phyloP scores from a whole-genome alignment of 2,113 vertebrate genomes.

The Caranx melampygus region DNA sequence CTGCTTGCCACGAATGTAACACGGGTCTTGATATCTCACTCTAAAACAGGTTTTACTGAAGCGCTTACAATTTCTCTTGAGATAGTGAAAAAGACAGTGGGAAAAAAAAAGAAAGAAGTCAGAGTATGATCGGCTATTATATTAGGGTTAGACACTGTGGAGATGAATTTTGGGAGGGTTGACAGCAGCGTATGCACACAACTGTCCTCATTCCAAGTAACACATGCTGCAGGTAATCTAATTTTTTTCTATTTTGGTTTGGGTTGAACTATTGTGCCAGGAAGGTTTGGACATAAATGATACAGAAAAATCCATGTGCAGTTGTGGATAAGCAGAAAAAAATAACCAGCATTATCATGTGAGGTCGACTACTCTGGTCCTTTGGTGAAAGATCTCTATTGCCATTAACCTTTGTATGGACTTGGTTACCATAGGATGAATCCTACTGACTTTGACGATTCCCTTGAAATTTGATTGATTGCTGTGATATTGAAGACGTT shows the following conservation, averaged over 20 bases:
- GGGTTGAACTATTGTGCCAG: background rate
- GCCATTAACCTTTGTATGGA: too few relatives aligned
- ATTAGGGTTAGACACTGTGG: slow-evolving; percentile 9
- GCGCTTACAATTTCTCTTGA: background rate
- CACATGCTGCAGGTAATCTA: background rate
- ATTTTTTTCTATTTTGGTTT: background rate
- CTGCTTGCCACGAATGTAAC: slow-evolving; percentile 19
- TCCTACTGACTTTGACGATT: background rate
- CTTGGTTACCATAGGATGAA: background rate
- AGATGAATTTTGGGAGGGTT: background rate
- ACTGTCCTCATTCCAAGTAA: background rate
- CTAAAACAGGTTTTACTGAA: slow-evolving; percentile 12
- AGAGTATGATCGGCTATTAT: background rate
- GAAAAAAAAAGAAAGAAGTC: background rate
- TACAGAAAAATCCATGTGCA: background rate
- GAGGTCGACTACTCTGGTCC: background rate
- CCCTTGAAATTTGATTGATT: background rate
- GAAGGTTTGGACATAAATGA: background rate
- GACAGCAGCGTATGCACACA: background rate
- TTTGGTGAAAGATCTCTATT: background rate
- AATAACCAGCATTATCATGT: too few relatives aligned
- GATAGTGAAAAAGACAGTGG: background rate
- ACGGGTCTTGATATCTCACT: slow-evolving; percentile 26
- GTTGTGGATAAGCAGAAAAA: background rate
- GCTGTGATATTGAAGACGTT: background rate